Base-by-base conservation (phyloP, 2,113 vertebrate species). In the Steatornis caripensis region DNA sequence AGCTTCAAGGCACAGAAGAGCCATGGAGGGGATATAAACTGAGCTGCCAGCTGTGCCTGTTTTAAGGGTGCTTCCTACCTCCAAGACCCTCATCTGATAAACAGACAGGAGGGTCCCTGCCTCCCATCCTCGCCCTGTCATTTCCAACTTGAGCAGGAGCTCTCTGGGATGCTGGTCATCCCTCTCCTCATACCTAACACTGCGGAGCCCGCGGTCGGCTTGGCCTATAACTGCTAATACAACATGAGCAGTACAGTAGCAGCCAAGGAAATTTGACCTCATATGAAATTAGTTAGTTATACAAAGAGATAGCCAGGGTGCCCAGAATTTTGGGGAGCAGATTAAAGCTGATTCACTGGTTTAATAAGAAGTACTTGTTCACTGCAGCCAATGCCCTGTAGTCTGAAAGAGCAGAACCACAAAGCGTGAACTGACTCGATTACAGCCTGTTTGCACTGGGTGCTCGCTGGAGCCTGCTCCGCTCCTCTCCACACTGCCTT, bases 301-400 rank as follows among this genome's bases (percentile, higher is more conserved):
- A 34, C 54, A 80, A 88, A 3, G 2, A 60, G 32, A 19, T 45
- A 95, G 87, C 24, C 0, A 2, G 18, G 74, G 24, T 45, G 19
- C 69, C 46, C 27, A 62, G 76, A 69, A 62, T 84, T 87, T 53
- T 26, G 37, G 51, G 87, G 83, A 76, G 30, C 78, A 84, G 55
- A 94, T 75, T 89, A 70, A 93, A 87, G 80, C 43, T n/a, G 36
- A 84, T 79, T 92, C 86, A 91, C 58, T 95, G 95, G 36, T 66
- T 94, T 83, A 49, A 39, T 21, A 79, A 91, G 51, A 87, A 84
- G n/a, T 77, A 37, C 62, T 84, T 84, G 49, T 34, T 95, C 71
- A 89, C 74, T 49, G 66, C 21, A 87, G 64, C 37, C 39, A 46
- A 29, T 94, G 88, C 79, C 70, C 85, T 2, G 3, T 43, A 84